Percentiles rank a stretch among this genome's conserved stretches.
These are phyloP conservation scores for Oxyura jamaicensis DNA, from an alignment of 2,113 vertebrate species.

Conservation along the genomic window DNA sequence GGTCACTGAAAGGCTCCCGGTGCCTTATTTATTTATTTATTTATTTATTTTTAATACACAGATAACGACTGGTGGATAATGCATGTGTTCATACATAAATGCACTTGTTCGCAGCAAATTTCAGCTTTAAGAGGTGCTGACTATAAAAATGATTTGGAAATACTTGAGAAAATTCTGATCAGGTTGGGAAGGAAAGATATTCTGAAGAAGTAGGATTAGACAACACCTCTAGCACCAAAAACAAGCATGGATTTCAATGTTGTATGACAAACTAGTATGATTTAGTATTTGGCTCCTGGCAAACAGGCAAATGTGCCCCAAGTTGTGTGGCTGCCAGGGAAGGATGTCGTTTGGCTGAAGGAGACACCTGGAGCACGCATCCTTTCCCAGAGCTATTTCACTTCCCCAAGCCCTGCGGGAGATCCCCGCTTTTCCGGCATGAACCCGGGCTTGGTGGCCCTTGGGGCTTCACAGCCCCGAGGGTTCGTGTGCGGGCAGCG, in stretches of 20 bases:
- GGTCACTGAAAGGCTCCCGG: not conserved
- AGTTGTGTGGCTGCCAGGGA: not conserved
- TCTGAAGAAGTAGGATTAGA: not conserved
- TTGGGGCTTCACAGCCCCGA: not conserved
- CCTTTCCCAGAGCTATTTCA: not conserved
- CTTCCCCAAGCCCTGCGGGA: not conserved
- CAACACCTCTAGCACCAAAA: not conserved
- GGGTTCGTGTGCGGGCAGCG: not conserved
- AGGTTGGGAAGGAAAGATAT: not conserved
- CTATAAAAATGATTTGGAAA: not conserved
- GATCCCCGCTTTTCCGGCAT: not conserved
- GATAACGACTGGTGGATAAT: not conserved
- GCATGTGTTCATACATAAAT: not conserved
- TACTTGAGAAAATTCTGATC: not conserved
- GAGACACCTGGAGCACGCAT: not conserved
- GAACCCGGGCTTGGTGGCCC: not conserved
- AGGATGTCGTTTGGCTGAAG: not conserved
- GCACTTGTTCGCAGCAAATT: not conserved
- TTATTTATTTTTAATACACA: too few species aligned
- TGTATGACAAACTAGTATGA: fast-evolving
- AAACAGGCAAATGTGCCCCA: not conserved
- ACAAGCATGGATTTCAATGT: not conserved
- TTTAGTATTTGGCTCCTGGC: not conserved
- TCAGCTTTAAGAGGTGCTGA: not conserved
- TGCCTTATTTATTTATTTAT: too few species aligned